Evolutionary conservation across 2,888 invertebrate genomes (phyloP).

Genomic region (Stratiomys singularior): DNA sequence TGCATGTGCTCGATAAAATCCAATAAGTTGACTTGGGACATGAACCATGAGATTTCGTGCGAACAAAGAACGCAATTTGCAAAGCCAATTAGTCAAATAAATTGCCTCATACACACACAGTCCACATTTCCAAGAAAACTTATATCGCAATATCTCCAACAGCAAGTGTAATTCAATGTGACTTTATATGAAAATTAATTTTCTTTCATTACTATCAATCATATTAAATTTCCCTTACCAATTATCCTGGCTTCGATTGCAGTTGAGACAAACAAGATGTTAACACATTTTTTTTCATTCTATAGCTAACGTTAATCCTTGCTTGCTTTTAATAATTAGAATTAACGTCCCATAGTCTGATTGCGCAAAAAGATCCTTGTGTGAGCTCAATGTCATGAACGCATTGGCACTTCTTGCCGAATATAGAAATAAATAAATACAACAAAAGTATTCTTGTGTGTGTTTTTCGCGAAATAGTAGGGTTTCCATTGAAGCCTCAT

Average conservation of each 20-base stretch:
- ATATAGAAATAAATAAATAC: neutral
- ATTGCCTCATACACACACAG: too few species aligned
- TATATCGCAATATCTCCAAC: neutral
- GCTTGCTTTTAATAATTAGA: neutral
- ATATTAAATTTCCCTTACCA: neutral
- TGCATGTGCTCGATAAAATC: too few species aligned
- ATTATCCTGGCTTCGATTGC: neutral
- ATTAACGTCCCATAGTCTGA: neutral
- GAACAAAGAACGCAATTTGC: too few species aligned
- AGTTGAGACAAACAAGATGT: neutral
- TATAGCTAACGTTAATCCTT: neutral
- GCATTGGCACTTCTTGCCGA: neutral
- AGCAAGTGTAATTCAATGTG: neutral
- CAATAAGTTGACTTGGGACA: too few species aligned
- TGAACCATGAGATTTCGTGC: too few species aligned
- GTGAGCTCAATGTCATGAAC: slow-evolving; percentile 8
- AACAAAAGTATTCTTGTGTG: neutral
- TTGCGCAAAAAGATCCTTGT: neutral
- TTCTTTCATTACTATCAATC: neutral
- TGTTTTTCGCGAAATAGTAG: neutral
- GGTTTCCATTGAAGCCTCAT: slow-evolving; percentile 4
- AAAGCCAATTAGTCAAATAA: too few species aligned
- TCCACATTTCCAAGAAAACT: too few species aligned
- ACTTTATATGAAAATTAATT: too few species aligned
- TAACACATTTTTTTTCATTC: neutral